phyloP scores from a whole-genome alignment of 2,888 invertebrate species.

The Lepidocyrtoides sp. region DNA sequence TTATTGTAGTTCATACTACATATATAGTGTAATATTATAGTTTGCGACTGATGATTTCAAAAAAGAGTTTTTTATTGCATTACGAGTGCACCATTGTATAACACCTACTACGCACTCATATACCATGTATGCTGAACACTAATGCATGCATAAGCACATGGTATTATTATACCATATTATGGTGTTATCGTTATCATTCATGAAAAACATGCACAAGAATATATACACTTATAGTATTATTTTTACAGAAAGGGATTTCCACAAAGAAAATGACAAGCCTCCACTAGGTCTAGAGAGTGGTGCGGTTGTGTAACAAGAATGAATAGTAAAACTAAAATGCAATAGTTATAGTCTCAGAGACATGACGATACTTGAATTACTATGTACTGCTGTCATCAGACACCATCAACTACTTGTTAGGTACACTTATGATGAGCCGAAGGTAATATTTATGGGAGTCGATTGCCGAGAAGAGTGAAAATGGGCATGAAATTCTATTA shows the following conservation, averaged over 20 bases:
- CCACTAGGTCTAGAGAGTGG: too few relatives aligned
- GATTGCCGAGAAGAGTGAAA: slow-evolving; percentile 10
- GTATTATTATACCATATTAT: neutral
- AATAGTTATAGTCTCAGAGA: too few relatives aligned
- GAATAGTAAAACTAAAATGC: too few relatives aligned
- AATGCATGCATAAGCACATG: neutral
- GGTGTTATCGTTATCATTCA: neutral
- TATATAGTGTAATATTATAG: neutral
- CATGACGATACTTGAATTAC: neutral
- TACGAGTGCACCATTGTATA: too few relatives aligned
- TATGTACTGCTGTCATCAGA: neutral
- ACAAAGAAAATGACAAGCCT: too few relatives aligned
- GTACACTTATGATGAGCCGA: neutral
- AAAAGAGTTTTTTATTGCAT: neutral
- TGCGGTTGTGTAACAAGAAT: neutral
- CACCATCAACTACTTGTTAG: neutral
- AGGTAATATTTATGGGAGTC: neutral
- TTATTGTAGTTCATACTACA: neutral
- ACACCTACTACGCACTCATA: too few relatives aligned
- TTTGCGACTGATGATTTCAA: neutral
- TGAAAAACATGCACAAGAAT: too few relatives aligned
- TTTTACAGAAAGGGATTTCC: too few relatives aligned
- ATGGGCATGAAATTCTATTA: slow-evolving; percentile 67
- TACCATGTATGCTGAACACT: too few relatives aligned
- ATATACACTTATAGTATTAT: too few relatives aligned